These are phyloP conservation scores for Marmota monax DNA, from an alignment of 2,113 vertebrate species.

Conservation along the genomic window DNA sequence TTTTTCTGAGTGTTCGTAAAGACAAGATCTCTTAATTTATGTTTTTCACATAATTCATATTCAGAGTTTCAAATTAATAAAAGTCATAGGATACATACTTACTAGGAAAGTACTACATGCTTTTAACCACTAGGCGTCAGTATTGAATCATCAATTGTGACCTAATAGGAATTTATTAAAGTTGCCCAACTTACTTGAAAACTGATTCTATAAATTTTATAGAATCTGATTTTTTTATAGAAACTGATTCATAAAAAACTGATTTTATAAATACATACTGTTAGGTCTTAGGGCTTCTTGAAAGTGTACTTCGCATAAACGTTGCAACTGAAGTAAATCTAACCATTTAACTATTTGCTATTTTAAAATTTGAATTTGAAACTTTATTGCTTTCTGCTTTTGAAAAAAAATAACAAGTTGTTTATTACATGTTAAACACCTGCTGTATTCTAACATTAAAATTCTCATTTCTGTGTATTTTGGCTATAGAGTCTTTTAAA, in stretches of 20 bases:
- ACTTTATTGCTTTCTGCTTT: not conserved
- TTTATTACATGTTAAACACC: not conserved
- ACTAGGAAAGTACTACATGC: conserved; percentile 29
- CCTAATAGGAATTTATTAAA: not conserved
- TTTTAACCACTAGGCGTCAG: conserved; percentile 87
- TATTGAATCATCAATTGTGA: conserved; percentile 78
- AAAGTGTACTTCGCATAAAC: conserved; percentile 33
- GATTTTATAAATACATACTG: not conserved
- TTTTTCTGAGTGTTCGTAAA: not conserved
- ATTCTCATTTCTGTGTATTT: not conserved
- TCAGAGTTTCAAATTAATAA: conserved; percentile 37
- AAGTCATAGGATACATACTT: conserved; percentile 2
- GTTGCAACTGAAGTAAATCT: not conserved
- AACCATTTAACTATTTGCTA: conserved; percentile 38
- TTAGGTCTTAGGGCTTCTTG: not conserved
- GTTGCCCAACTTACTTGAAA: conserved; percentile 35
- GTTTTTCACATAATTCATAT: not conserved
- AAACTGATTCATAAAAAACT: not conserved
- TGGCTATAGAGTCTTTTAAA: not conserved
- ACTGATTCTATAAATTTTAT: not conserved
- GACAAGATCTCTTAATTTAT: conserved; percentile 18
- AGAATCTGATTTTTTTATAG: too few species aligned
- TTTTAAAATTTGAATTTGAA: conserved; percentile 61
- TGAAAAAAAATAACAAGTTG: not conserved
- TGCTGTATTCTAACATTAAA: not conserved